These are phyloP conservation scores for Acanthaster planci DNA, from an alignment of 35 echinoderm and acorn worm genomes.

Conservation along the genomic window DNA sequence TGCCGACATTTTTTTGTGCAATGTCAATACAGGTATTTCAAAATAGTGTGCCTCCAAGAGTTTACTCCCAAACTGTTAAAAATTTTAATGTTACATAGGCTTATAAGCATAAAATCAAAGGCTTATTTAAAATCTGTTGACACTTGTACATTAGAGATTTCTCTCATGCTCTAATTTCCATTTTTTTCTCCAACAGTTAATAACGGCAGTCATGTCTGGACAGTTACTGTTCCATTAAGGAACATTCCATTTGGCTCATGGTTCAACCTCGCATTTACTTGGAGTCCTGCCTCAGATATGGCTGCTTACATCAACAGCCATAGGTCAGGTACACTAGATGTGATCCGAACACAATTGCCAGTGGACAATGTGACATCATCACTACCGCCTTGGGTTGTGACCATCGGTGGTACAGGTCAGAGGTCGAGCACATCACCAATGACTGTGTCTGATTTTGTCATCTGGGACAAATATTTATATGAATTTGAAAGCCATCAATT, in stretches of 20 bases:
- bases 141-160: no score
- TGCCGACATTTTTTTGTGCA: no score
- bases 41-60: no score
- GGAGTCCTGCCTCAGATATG: conserved; percentile 14
- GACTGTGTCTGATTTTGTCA: conserved; percentile 45
- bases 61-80: no score
- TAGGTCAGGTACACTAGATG: background rate
- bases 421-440: conserved; percentile 20
- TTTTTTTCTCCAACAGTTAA: background rate
- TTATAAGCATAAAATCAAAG: no score
- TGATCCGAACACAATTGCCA: no score
- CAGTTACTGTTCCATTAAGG: background rate
- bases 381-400: background rate
- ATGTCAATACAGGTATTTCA: no score
- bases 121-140: background rate
- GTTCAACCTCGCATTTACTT: conserved; percentile 31
- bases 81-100: no score
- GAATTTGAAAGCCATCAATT: conserved; percentile 57
- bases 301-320: conserved; percentile 37
- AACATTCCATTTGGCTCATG: background rate
- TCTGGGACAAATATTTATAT: conserved; percentile 59
- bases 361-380: background rate
- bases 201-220: background rate
- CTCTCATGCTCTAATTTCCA: background rate
- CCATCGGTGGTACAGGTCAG: conserved; percentile 5